These are phyloP conservation scores for Caenorhabditis sp. DNA, from an alignment of 2,888 invertebrate genomes.

Conservation along the genomic window DNA sequence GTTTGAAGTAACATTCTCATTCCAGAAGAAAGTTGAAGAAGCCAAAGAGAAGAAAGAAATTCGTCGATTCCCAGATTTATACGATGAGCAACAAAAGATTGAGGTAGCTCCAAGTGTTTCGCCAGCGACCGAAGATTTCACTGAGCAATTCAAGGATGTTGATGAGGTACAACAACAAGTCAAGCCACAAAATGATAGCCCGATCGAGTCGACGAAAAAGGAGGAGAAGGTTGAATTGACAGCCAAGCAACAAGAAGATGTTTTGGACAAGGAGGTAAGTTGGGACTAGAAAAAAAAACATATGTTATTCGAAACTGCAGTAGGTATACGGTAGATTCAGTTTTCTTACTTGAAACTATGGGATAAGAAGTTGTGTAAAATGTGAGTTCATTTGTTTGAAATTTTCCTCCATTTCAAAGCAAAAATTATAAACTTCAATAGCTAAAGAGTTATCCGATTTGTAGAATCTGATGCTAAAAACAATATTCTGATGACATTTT, in stretches of 20 bases:
- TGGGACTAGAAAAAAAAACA: neutral
- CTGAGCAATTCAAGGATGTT: conserved; percentile 32
- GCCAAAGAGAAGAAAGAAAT: conserved; percentile 26
- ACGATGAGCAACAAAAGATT: conserved; percentile 34
- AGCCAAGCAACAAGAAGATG: conserved; percentile 22
- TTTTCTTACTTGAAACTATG: no score
- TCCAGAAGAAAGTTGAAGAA: neutral
- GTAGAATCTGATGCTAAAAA: no score
- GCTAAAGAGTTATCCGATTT: no score
- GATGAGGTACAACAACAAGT: conserved; percentile 27
- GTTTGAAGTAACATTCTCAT: no score
- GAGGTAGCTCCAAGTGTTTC: conserved; percentile 37
- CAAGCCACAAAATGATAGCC: conserved; percentile 34
- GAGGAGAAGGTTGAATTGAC: conserved; percentile 29
- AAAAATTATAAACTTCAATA: no score
- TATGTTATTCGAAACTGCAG: no score
- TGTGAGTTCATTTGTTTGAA: no score
- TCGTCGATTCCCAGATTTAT: conserved; percentile 30
- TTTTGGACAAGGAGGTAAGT: conserved; percentile 24
- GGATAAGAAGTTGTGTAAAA: no score
- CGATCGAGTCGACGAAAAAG: conserved; percentile 30
- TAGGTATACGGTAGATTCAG: no score
- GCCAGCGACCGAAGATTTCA: conserved; percentile 33
- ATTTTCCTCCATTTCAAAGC: no score
- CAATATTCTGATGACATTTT: no score